phyloP scores from a whole-genome alignment of 2,888 invertebrate species.

The Eurytoma californica region DNA sequence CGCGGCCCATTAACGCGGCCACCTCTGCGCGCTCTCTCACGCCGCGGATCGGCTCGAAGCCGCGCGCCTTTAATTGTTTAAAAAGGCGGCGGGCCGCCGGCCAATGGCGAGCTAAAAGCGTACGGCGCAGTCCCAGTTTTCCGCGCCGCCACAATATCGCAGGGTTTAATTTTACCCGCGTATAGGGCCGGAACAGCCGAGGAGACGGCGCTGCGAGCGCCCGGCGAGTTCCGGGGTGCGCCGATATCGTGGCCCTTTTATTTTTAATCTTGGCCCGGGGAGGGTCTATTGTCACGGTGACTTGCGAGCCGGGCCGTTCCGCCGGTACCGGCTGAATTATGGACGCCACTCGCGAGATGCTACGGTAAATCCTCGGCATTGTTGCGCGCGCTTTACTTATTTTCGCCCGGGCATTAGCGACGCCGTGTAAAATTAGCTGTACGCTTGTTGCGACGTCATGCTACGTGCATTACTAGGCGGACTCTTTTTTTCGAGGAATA shows the following conservation, averaged over 20 bases:
- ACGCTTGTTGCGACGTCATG: too few relatives aligned
- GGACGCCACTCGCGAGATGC: not conserved
- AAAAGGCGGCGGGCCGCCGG: not conserved
- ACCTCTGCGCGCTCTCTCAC: too few relatives aligned
- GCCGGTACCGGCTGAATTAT: not conserved
- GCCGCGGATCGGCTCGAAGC: too few relatives aligned
- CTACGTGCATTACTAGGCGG: too few relatives aligned
- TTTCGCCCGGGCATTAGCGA: not conserved
- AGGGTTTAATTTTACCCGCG: not conserved
- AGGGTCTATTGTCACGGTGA: not conserved
- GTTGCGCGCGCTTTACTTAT: not conserved
- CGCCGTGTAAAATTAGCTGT: not conserved
- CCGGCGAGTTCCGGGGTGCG: not conserved
- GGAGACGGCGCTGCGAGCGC: not conserved
- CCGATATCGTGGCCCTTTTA: not conserved
- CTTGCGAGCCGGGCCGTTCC: not conserved
- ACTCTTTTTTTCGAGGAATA: too few relatives aligned
- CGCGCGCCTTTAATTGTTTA: too few relatives aligned
- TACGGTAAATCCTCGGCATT: not conserved
- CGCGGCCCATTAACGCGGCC: too few relatives aligned
- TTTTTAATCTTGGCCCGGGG: slow-evolving; percentile 3
- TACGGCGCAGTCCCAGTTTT: not conserved
- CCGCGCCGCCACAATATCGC: not conserved
- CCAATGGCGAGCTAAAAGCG: not conserved
- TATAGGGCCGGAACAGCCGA: not conserved